Evolutionary conservation across 2,888 invertebrate species (phyloP).

Genomic region (Drosophila suboccidentalis): DNA sequence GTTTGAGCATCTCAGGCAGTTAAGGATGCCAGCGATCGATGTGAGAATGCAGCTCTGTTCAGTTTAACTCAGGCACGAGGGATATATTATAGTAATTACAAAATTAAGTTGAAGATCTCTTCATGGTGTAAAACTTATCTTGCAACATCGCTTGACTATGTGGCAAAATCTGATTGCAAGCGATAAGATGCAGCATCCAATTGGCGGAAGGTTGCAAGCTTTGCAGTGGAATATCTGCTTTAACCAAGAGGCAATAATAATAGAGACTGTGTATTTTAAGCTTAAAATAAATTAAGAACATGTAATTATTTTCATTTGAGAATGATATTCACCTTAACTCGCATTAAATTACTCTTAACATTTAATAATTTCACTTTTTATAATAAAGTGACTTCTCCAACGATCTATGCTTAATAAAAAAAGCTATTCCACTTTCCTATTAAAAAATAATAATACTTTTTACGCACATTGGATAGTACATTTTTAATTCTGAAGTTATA

Average conservation of each 20-base stretch:
- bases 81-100: constrained; percentile 77
- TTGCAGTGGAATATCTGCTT: not conserved
- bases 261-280: not conserved
- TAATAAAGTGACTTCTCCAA: not conserved
- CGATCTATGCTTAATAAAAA: too few relatives aligned
- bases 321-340: not conserved
- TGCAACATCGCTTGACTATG: constrained; percentile 56
- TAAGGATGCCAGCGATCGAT: constrained; percentile 68
- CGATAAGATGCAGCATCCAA: constrained; percentile 43
- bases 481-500: too few relatives aligned
- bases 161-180: constrained; percentile 55
- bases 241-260: constrained; percentile 7
- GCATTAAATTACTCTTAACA: not conserved
- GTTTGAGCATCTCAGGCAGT: constrained; percentile 67
- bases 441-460: too few relatives aligned
- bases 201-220: not conserved
- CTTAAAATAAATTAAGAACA: not conserved
- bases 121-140: constrained; percentile 44
- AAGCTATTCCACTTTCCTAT: too few relatives aligned
- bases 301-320: not conserved
- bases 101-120: constrained; percentile 63
- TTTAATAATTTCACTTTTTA: not conserved
- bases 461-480: too few relatives aligned
- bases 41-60: constrained; percentile 53
- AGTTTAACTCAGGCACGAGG: constrained; percentile 24